Evolutionary conservation across 53 echinoderm and acorn worm species (phyloP).

Genomic region (Glandiceps talaboti): DNA sequence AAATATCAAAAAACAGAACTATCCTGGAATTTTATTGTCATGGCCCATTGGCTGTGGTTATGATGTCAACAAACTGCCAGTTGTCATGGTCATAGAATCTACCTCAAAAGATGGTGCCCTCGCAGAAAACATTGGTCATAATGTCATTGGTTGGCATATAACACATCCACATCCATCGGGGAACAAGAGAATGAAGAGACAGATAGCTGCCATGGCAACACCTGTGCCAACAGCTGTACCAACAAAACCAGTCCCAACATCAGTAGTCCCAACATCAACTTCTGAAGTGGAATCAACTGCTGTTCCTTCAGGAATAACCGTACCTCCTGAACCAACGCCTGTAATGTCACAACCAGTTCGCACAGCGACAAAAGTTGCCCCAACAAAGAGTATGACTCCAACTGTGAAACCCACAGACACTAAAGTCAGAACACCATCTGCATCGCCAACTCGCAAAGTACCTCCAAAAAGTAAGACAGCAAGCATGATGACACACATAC

Average conservation of each 20-base stretch:
- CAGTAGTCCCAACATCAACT: constrained; percentile 58
- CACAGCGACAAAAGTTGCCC: constrained; percentile 12
- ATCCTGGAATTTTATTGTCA: constrained; percentile 67
- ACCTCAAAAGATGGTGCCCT: constrained; percentile 86
- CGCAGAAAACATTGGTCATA: constrained; percentile 68
- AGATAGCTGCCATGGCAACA: constrained; percentile 58
- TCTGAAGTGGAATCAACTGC: constrained; percentile 30
- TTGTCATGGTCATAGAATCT: constrained; percentile 76
- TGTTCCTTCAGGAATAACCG: constrained; percentile 30
- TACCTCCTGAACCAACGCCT: constrained; percentile 48
- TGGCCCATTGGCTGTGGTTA: constrained; percentile 89
- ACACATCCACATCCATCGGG: constrained; percentile 50
- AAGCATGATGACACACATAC: constrained; percentile 1
- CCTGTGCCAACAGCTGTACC: constrained; percentile 56
- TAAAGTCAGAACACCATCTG: constrained; percentile 22
- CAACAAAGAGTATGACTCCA: constrained; percentile 26
- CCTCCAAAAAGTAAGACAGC: not conserved
- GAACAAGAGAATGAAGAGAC: constrained; percentile 53
- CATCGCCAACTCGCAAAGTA: constrained; percentile 24
- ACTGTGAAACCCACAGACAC: constrained; percentile 2
- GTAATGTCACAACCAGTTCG: constrained; percentile 34
- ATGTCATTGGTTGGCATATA: constrained; percentile 92
- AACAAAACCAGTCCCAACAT: constrained; percentile 73
- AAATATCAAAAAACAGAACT: constrained; percentile 43
- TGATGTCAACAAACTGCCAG: constrained; percentile 64